Base-by-base conservation (phyloP, 2,113 vertebrate species). In the Fregetta grallaria region DNA sequence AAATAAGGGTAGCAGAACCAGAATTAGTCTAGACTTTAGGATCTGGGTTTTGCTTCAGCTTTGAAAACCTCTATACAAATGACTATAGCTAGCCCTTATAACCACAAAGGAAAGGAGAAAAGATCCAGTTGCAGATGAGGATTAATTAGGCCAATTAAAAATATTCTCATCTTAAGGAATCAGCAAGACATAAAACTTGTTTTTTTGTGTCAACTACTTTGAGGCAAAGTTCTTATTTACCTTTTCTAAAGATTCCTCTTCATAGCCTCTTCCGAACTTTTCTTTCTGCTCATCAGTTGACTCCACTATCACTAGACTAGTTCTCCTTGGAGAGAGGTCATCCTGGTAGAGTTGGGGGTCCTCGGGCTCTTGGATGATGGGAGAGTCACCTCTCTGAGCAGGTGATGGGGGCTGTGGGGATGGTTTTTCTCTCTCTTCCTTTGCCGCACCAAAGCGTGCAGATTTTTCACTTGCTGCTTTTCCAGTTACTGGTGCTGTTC, bases 221-320 rank as follows among this genome's bases (percentile, higher is more conserved):
- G 30, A 74, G 13, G 15, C 22, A 40, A 36, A 70, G 30, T 26
- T 45, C 11, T 15, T 40, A 40, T 15, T 98, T 98, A 99, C 99
- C 99, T 99, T 99, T 96, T 98, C 98, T 70, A 99, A 97, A 75
- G 98, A 98, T 59, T 98, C 97, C 58, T 99, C 98, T 70, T 98
- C 97, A 29, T 89, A 98, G 42, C 90, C 97, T 70, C 95, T 98
- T 90, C 96, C 97, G 42, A 96, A 92, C 68, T 97, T 97, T 52
- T 98, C 98, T 11, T 96, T 88, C 45, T 98, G 98, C 85, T 99
- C 98, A 56, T 99, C 98, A 2, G 97, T 88, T 47, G 98, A 97
- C 84, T 98, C 98, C 82, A 98, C 97, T 36, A 98, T 97, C 25
- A 98, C 94, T 0, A 98, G 96, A 72, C 97, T 97, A 7, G 88